Base-by-base conservation (phyloP, 2,888 invertebrate genomes). In the Capitulum mitella region DNA sequence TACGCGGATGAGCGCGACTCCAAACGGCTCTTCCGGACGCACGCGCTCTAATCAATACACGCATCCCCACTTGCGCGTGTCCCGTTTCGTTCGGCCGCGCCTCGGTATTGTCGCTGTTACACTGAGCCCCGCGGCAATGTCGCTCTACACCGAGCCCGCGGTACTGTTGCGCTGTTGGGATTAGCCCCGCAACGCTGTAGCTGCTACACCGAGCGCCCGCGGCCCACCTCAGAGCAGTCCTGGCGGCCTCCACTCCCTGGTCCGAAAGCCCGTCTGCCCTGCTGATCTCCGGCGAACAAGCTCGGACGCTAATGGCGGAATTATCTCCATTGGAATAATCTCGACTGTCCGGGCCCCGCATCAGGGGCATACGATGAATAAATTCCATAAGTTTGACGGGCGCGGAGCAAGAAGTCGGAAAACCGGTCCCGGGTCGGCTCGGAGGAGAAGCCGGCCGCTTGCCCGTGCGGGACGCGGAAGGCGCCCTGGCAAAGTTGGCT, bases 321-420 rank as follows among this genome's bases (percentile, higher is more conserved):
- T 58, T 58, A 58, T 58, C 58, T 6, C 58, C 29, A 58, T 64
- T 34, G 26, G 64, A 64, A 64, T 64, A 64, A 64, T 64, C 34
- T 19, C 29, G 64, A 29, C 26, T 16, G 16, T 12, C 64, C 64
- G 3, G 64, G 19, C 34, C 34, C 34, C 5, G 64, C 64, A 2
- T 64, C 64, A 12, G 26, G 34, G 34, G 64, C 32, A 64, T 64
- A 64, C 34, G 64, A 64, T 64, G 64, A 64, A 64, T 64, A 64
- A 34, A 64, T 64, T 64, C 64, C 64, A 34, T 64, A 64, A 34
- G 29, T 64, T 34, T 64, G 64, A 64, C 34, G 16, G 14, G 34
- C 64, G 34, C 26, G 26, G 19, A 19, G 16, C 34, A 8, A 34
- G 34, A 34, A 5, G 10, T 3, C 29, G 64, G 16, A n/a, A 29